A percentile compares a stretch with the other conserved stretches of the same genome.
Evolutionary conservation across 1,140 invertebrate species (phyloP).

Genomic region (Meloidogyne hapla): DNA sequence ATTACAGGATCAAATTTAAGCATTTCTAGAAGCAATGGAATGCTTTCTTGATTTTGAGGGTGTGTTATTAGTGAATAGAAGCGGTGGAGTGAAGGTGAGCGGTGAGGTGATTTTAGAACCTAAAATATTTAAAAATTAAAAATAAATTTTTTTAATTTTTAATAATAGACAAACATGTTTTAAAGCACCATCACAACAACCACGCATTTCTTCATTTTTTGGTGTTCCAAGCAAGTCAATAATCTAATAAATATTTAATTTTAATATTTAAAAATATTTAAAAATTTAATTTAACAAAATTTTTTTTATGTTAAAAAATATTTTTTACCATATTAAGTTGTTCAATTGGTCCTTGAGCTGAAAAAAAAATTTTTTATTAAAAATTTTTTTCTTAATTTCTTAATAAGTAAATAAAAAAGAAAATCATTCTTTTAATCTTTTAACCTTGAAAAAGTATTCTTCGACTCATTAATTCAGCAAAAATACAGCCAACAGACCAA

Average conservation of each 20-base stretch:
- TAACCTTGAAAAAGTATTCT: conserved; percentile 1
- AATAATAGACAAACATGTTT: conserved; percentile 76
- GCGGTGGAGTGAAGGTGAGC: conserved; percentile 68
- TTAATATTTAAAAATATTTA: conserved; percentile 70
- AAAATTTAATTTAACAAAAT: too few relatives aligned
- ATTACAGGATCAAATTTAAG: conserved; percentile 93
- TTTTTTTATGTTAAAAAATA: not conserved
- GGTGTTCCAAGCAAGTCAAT: conserved; percentile 72
- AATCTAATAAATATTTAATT: not conserved
- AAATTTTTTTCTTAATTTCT: not conserved
- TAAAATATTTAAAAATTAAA: not conserved
- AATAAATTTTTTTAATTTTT: not conserved
- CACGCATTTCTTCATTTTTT: conserved; percentile 83
- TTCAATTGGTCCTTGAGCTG: conserved; percentile 84
- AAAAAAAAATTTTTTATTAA: not conserved
- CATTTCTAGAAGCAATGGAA: conserved; percentile 95
- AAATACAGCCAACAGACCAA: conserved; percentile 98
- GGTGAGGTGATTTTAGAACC: conserved; percentile 71
- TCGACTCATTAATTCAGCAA: conserved; percentile 73
- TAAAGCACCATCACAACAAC: conserved; percentile 90
- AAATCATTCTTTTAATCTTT: not conserved
- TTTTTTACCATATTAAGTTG: conserved; percentile 67
- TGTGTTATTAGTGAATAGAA: conserved; percentile 36
- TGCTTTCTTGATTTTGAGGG: conserved; percentile 81
- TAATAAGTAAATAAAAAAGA: not conserved